Conservation (phyloP, 2,113 vertebrate species). For the Notothenia coriiceps region DNA sequence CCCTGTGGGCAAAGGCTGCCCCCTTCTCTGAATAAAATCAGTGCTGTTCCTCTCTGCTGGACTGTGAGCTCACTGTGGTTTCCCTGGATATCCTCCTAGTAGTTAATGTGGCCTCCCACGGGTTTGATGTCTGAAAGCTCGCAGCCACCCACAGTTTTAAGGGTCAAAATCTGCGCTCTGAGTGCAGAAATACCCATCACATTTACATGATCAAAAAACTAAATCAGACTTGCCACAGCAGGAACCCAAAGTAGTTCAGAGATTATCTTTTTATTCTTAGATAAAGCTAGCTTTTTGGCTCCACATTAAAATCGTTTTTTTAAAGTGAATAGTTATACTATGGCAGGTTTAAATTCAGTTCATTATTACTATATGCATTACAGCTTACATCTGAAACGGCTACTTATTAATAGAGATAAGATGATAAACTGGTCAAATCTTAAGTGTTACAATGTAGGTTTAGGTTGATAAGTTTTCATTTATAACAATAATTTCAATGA, state of each 20-base stretch:
- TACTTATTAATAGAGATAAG: too few relatives aligned
- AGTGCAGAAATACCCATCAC: conserved; percentile 36
- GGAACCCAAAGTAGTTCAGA: conserved; percentile 2
- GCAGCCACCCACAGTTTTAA: conserved; percentile 31
- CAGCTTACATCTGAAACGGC: too few relatives aligned
- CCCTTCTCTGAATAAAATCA: conserved; percentile 31
- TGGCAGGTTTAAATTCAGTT: too few relatives aligned
- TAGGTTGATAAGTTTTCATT: too few relatives aligned
- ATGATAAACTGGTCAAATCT: too few relatives aligned
- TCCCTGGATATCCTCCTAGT: conserved; percentile 41
- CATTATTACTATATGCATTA: too few relatives aligned
- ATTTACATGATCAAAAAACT: conserved; percentile 35
- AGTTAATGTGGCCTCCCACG: conserved; percentile 36
- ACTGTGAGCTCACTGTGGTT: conserved; percentile 23
- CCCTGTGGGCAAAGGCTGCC: conserved; percentile 16
- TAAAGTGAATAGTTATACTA: too few relatives aligned
- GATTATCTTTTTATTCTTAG: conserved; percentile 4
- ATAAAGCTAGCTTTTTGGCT: conserved; percentile 1
- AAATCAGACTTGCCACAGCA: neutral
- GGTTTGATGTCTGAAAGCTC: conserved; percentile 39
- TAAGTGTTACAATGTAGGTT: too few relatives aligned
- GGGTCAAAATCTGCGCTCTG: conserved; percentile 2
- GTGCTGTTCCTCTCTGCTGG: conserved; percentile 12
- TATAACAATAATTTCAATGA: neutral
- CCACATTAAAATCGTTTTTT: neutral